phyloP scores from a whole-genome alignment of 2,888 invertebrate genomes.

The Trissolcus japonicus region DNA sequence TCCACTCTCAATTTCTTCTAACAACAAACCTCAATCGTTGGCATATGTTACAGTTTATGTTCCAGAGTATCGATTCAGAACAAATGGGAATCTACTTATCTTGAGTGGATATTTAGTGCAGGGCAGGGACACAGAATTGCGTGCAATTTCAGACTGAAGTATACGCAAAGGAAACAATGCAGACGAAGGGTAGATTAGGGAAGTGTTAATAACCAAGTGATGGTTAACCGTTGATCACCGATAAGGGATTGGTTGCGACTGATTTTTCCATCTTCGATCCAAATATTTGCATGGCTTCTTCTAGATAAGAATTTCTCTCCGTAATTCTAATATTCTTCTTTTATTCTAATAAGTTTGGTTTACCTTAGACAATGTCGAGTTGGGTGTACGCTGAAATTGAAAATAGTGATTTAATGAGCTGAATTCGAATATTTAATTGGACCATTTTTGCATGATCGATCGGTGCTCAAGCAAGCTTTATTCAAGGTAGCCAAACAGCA shows the following conservation, averaged over 20 bases:
- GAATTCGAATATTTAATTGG: too few species aligned
- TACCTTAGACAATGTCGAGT: too few species aligned
- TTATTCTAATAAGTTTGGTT: too few species aligned
- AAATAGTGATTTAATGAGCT: too few species aligned
- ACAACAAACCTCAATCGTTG: conserved; percentile 11
- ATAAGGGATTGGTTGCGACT: too few species aligned
- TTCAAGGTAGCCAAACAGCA: background rate
- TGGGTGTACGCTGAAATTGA: too few species aligned
- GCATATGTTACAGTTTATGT: conserved; percentile 44
- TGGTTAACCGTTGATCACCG: conserved; percentile 2
- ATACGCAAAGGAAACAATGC: conserved; percentile 28
- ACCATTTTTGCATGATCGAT: too few species aligned
- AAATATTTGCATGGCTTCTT: too few species aligned
- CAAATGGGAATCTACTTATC: conserved; percentile 42
- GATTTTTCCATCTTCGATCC: too few species aligned
- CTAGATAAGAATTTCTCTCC: too few species aligned
- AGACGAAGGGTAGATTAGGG: conserved; percentile 17
- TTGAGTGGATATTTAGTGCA: conserved; percentile 44
- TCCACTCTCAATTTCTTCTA: conserved; percentile 35
- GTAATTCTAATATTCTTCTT: too few species aligned
- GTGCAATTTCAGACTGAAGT: conserved; percentile 24
- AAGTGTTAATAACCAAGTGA: conserved; percentile 13
- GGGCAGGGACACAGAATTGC: conserved; percentile 21
- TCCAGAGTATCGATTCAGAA: conserved; percentile 34
- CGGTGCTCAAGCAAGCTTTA: background rate